Base-by-base conservation (phyloP, 2,113 vertebrate species). In the Entosphenus tridentatus region DNA sequence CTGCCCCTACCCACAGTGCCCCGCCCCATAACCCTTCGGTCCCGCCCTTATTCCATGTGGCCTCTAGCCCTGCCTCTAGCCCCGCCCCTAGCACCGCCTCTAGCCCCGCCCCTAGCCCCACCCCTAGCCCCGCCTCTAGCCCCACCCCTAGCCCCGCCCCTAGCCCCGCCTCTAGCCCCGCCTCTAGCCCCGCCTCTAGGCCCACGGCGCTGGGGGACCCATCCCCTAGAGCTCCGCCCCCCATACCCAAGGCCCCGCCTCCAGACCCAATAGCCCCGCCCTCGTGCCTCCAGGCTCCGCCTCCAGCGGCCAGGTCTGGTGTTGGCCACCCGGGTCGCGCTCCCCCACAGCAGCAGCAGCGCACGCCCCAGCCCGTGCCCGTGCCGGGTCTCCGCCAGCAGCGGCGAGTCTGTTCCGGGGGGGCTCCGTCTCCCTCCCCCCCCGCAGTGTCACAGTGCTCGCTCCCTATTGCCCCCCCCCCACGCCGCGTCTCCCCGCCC, bases 201-300 rank as follows among this genome's bases (percentile, higher is more conserved):
- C 8, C 14, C 17, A 65, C 8, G 14, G 59, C 14, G 17, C 17
- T n/a, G 59, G 8, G 17, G 39, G 39, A 39, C 6, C 39, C 3
- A 39, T 17, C 17, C 13, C 14, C 7, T 65, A 65, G 14, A 8
- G 14, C 17, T 65, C 59, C 14, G 14, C 17, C 17, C 59, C 7
- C 17, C 17, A n/a, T 65, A 8, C 14, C 14, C 14, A 65, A 8
- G 8, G 59, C 59, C 14, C 14, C 17, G 59, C 17, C 17, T n/a
- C 59, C 17, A 65, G 8, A 17, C 72, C 68, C 57, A 67, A 71
- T 39, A 39, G 39, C 39, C 39, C 39, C 39, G 39, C 39, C 39
- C 39, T 39, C 39, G 39, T 39, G 39, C 39, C 39, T 39, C 6
- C 39, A 39, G 39, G 39, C 39, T 5, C 39, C 39, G 39, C 39